phyloP scores from a whole-genome alignment of 1,140 invertebrate species.

The Venturia canescens region DNA sequence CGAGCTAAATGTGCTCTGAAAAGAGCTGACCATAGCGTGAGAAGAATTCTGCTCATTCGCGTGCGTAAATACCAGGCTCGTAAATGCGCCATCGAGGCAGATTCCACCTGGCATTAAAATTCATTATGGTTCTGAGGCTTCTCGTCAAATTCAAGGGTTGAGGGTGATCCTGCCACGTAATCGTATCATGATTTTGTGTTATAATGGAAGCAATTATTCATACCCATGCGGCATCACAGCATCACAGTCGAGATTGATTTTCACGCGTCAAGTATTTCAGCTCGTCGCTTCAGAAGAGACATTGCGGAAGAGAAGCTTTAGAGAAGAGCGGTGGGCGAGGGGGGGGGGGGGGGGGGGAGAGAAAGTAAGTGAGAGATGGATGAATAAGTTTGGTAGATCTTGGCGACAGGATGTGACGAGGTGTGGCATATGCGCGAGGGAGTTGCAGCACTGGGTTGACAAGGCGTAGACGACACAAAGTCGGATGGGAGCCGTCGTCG shows the following conservation, averaged over 20 bases:
- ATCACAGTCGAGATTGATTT: background rate
- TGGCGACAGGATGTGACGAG: background rate
- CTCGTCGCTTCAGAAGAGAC: background rate
- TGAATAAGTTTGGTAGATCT: slow-evolving; percentile 9
- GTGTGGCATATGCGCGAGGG: slow-evolving; percentile 1
- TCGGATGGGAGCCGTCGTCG: slow-evolving; percentile 33
- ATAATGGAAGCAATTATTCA: no score
- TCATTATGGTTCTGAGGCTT: no score
- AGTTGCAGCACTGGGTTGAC: slow-evolving; percentile 24
- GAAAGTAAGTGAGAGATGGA: background rate
- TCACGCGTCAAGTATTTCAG: background rate
- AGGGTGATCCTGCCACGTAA: no score
- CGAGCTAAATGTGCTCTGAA: background rate
- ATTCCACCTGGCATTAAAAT: no score
- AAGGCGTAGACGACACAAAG: slow-evolving; percentile 20
- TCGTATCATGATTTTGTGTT: no score
- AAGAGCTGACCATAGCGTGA: background rate
- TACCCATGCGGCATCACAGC: background rate
- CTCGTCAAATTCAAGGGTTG: no score
- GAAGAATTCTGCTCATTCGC: background rate
- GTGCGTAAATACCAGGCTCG: background rate
- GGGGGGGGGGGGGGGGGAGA: background rate
- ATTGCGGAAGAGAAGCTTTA: background rate
- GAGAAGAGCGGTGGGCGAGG: background rate
- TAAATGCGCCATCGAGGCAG: no score